Base-by-base conservation (phyloP, 2,113 vertebrate species). In the Bubo scandiacus region DNA sequence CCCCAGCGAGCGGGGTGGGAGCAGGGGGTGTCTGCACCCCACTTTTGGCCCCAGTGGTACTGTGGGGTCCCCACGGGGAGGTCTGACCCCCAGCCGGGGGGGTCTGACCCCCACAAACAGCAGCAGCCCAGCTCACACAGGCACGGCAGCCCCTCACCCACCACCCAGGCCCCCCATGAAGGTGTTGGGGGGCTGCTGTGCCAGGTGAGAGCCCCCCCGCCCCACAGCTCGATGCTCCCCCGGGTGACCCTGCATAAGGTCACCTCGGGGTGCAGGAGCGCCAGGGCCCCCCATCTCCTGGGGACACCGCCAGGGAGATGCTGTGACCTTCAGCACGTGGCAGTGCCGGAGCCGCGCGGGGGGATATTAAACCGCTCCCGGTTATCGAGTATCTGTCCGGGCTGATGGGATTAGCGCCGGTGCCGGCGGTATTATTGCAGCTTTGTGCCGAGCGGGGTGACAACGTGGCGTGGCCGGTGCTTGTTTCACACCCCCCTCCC, bases 41-140 rank as follows among this genome's bases (percentile, higher is more conserved):
- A 0, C 22, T 63, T 18, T 40, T 21, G 70, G 12, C 6, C 40
- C 9, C 13, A 3, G 17, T 15, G 59, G 98, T 27, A 16, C 8
- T 6, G 0, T 43, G 0, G 3, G 17, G 32, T 2, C 4, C 42
- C 14, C 36, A 18, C 1, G 0, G 7, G 27, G 47, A 22, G 11
- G 15, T 45, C 25, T 26, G 52, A 13, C 40, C 4, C 40, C 14
- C 36, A 17, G 40, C 40, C 1, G 0, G 7, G 32, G 47, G 26
- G 11, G 16, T 47, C 25, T 27, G 52, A 13, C 43, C 23, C 40
- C 52, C 38, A 3, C 30, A 11, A 81, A 5, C 1, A 3, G 29
- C 11, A 1, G 27, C 58, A 61, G 29, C 25, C 4, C 5, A 0
- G 45, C 15, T 32, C 1, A 0, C 12, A 21, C 1, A 2, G 55